Base-by-base conservation (phyloP, 2,797 vertebrate genomes). In the Mus caroli region DNA sequence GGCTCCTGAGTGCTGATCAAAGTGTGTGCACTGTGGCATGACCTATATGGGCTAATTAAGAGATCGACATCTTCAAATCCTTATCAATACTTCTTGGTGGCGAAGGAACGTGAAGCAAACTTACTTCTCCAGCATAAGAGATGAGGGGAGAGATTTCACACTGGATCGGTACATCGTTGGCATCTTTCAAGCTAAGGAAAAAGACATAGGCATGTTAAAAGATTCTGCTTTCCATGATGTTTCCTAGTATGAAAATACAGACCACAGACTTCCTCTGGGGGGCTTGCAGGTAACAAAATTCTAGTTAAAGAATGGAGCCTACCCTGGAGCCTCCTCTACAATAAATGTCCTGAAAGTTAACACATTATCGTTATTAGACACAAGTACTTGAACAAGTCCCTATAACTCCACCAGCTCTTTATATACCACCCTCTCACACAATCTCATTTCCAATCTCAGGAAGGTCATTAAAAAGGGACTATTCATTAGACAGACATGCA, bases 111-210 rank as follows among this genome's bases (percentile, higher is more conserved):
- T 19, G 58, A 64, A 75, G 75, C 2, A 11, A 40, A 98, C 99
- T 99, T 98, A 99, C 99, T 98, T 99, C 99, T 98, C 99, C 99
- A 79, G 99, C 99, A 0, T 99, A 99, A 78, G 99, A 99, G 89
- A 99, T 96, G 20, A 99, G 99, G 4, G 99, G 99, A 67, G 99
- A 99, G 97, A 99, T 99, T 98, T 99, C 99, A 98, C 99, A 99
- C 98, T 99, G 99, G 98, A 99, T 99, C 50, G 99, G 99, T 95
- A 99, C 98, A 97, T 99, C 99, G 0, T 99, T 99, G 95, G 99
- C 99, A 52, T 99, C 99, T 98, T 99, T 99, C 98, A 99, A 97
- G 97, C 99, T 99, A 97, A 14, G 89, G 31, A 43, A 76, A 97
- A 97, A 93, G 8, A 62, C 12, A 77, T 6, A 62, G 34, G 6